phyloP scores from a whole-genome alignment of 2,113 vertebrate species.

The Takifugu bimaculatus region DNA sequence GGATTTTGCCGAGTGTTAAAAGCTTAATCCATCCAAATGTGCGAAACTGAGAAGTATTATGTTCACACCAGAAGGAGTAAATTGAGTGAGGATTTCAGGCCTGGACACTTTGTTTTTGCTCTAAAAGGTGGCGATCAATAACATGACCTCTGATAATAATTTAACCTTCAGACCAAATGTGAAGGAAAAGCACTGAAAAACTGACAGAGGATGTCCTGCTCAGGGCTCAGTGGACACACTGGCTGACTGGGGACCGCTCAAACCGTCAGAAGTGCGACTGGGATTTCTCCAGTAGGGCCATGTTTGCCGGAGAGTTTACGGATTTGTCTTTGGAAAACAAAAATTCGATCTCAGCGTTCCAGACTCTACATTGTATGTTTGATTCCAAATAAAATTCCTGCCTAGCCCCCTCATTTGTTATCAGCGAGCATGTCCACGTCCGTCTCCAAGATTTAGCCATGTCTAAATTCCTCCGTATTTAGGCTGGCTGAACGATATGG shows the following conservation, averaged over 20 bases:
- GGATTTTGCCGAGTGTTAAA: conserved; percentile 75
- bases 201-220: conserved; percentile 28
- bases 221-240: conserved; percentile 40
- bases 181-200: conserved; percentile 24
- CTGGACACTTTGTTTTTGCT: conserved; percentile 59
- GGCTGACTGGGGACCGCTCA: conserved; percentile 26
- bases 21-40: conserved; percentile 75
- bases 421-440: conserved; percentile 71
- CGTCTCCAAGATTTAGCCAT: conserved; percentile 74
- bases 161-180: conserved; percentile 62
- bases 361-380: conserved; percentile 68
- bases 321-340: conserved; percentile 65
- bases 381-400: conserved; percentile 71
- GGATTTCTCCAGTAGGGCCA: conserved; percentile 52
- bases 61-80: conserved; percentile 73
- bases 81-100: conserved; percentile 64
- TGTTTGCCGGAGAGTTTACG: conserved; percentile 67
- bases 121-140: conserved; percentile 58
- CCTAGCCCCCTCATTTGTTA: conserved; percentile 62
- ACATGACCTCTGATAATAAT: conserved; percentile 54
- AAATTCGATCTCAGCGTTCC: conserved; percentile 66
- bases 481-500: conserved; percentile 77
- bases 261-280: conserved; percentile 21
- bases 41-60: conserved; percentile 75
- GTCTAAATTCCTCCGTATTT: conserved; percentile 76